Evolutionary conservation across 2,888 invertebrate species (phyloP).

Genomic region (Microctonus brassicae): DNA sequence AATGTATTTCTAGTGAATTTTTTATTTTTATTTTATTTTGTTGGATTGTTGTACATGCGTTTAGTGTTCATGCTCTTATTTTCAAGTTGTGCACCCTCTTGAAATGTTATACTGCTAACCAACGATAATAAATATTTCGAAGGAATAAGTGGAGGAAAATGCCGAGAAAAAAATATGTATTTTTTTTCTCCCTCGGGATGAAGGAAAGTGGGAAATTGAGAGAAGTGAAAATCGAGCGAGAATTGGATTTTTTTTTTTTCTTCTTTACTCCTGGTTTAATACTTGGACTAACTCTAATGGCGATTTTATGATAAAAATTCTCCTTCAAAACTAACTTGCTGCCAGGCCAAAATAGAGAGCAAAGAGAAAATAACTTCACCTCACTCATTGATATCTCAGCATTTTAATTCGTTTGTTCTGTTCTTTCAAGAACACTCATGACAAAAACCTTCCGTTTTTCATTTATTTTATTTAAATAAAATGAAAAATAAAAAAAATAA

Average conservation of each 20-base stretch:
- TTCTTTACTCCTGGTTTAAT: neutral
- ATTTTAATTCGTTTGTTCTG: slow-evolving; percentile 18
- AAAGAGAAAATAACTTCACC: neutral
- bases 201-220: neutral
- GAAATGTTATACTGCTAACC: neutral
- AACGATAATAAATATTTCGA: slow-evolving; percentile 10
- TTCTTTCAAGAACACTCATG: neutral
- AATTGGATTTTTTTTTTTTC: slow-evolving; percentile 7
- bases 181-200: neutral
- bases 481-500: neutral
- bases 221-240: neutral
- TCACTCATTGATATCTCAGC: slow-evolving; percentile 29
- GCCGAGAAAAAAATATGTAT: neutral
- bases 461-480: neutral
- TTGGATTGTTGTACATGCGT: neutral
- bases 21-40: neutral
- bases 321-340: slow-evolving; percentile 17
- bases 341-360: neutral
- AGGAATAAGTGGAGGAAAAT: neutral
- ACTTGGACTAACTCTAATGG: slow-evolving; percentile 4
- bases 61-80: neutral
- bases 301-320: slow-evolving; percentile 19
- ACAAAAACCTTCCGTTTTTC: neutral
- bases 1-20: slow-evolving; percentile 10
- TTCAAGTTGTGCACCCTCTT: neutral